These are phyloP conservation scores for Charina bottae DNA, from an alignment of 2,113 vertebrate genomes.

Conservation along the genomic window DNA sequence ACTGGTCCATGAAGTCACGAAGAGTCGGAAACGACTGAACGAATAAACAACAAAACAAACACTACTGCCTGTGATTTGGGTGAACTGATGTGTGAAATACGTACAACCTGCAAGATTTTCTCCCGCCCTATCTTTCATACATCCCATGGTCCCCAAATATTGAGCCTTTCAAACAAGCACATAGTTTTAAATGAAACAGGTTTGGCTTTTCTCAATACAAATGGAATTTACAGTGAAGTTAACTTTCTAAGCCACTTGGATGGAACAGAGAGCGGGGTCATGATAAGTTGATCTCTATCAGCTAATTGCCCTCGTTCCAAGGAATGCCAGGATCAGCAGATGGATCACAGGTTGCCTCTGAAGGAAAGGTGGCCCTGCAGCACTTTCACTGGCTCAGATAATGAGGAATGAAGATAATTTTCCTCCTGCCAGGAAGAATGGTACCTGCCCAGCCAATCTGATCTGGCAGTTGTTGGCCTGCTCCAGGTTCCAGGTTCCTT, in stretches of 20 bases:
- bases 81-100: slow-evolving; percentile 29
- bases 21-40: too few relatives aligned
- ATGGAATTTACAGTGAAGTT: background rate
- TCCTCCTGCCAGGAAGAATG: too few relatives aligned
- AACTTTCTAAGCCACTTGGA: background rate
- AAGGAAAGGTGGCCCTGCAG: background rate
- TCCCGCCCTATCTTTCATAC: too few relatives aligned
- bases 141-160: background rate
- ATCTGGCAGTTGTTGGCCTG: too few relatives aligned
- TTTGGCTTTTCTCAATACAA: background rate
- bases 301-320: background rate
- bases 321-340: background rate
- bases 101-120: background rate
- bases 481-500: background rate
- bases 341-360: background rate
- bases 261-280: background rate
- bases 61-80: slow-evolving; percentile 47
- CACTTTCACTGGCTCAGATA: background rate
- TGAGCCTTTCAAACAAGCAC: background rate
- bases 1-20: too few relatives aligned
- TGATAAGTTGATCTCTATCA: background rate
- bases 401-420: background rate
- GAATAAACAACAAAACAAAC: too few relatives aligned
- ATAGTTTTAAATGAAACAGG: background rate
- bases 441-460: background rate